Conservation (phyloP, 2,797 vertebrate genomes). For the Ceyx erithaca region DNA sequence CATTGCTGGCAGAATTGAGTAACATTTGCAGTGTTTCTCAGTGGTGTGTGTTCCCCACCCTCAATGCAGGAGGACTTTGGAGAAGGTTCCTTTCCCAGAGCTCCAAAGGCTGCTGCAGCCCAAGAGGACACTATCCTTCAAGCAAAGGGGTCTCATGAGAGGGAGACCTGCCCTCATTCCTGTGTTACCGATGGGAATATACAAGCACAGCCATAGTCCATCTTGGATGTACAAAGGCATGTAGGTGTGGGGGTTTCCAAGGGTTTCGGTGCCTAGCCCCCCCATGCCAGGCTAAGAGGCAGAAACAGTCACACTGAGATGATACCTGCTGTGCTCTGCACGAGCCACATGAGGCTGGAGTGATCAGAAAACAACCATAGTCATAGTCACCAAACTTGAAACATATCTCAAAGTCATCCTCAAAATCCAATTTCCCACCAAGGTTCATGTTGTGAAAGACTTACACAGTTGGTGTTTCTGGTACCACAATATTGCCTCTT, state of each 20-base stretch:
- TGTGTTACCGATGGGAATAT: neutral
- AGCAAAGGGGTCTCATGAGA: neutral
- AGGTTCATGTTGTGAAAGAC: fast-evolving
- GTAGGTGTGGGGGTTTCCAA: neutral
- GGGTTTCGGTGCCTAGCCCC: neutral
- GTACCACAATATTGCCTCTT: neutral
- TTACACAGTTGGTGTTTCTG: neutral
- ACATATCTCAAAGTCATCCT: fast-evolving
- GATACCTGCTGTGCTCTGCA: neutral
- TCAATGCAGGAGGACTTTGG: neutral
- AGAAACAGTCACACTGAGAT: neutral
- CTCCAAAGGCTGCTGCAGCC: neutral
- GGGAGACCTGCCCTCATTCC: neutral
- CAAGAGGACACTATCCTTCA: neutral
- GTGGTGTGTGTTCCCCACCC: neutral
- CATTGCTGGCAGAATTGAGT: neutral
- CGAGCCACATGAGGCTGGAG: neutral
- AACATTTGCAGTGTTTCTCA: neutral
- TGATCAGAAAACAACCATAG: neutral
- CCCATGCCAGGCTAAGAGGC: neutral
- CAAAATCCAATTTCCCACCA: neutral
- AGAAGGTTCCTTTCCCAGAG: neutral
- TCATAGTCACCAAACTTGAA: neutral
- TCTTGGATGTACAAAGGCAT: neutral
- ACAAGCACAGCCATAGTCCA: neutral